Evolutionary conservation across 2,113 vertebrate species (phyloP).

Genomic region (Euleptes europaea): DNA sequence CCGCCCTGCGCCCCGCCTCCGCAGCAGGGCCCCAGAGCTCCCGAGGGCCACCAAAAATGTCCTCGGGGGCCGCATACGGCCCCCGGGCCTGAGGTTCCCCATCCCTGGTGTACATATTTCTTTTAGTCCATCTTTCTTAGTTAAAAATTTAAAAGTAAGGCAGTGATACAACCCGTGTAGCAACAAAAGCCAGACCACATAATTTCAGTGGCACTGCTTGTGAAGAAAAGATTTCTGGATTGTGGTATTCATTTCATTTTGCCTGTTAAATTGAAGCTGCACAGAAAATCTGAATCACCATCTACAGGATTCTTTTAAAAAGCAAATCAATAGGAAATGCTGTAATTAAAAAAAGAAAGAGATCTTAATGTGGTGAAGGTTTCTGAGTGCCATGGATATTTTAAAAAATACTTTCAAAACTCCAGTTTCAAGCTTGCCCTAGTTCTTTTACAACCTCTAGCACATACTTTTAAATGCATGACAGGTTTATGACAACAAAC

Average conservation of each 20-base stretch:
- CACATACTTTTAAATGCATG: slow-evolving; percentile 29
- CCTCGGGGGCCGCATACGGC: too few relatives aligned
- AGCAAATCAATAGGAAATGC: background rate
- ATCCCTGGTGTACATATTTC: too few relatives aligned
- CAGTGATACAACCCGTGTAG: too few relatives aligned
- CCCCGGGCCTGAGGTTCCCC: too few relatives aligned
- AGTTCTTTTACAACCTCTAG: background rate
- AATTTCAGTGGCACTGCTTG: background rate
- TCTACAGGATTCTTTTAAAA: background rate
- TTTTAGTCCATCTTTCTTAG: too few relatives aligned
- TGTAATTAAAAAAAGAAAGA: background rate
- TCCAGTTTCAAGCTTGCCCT: background rate
- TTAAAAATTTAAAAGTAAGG: too few relatives aligned
- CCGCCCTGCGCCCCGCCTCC: too few relatives aligned
- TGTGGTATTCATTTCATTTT: background rate
- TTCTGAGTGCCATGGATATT: background rate
- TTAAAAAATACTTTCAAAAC: slow-evolving; percentile 1
- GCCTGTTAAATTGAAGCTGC: background rate
- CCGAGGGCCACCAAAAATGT: too few relatives aligned
- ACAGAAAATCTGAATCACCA: background rate
- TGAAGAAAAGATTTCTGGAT: background rate
- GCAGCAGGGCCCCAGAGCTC: too few relatives aligned
- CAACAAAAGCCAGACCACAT: background rate
- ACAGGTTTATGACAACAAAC: slow-evolving; percentile 38
- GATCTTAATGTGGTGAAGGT: background rate